phyloP scores from a whole-genome alignment of 2,113 vertebrate genomes.

The Nycticebus coucang region DNA sequence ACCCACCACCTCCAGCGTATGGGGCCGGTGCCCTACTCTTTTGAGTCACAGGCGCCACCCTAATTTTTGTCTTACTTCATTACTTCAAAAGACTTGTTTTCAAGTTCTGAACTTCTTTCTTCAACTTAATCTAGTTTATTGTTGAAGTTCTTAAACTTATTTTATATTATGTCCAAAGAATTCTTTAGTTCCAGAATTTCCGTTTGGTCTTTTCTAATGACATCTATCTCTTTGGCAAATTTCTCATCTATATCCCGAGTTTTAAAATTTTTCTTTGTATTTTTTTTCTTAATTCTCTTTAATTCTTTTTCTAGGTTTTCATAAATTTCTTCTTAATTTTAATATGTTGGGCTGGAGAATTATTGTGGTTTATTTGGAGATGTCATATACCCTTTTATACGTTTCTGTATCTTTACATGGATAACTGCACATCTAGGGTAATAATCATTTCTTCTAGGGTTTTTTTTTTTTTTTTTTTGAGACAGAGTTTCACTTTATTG shows the following conservation, averaged over 20 bases:
- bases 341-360: neutral
- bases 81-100: too few species aligned
- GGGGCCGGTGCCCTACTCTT: too few species aligned
- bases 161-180: neutral
- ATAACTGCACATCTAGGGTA: neutral
- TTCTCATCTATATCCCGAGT: neutral
- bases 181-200: neutral
- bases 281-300: neutral
- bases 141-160: neutral
- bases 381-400: neutral
- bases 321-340: neutral
- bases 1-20: too few species aligned
- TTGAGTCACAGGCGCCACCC: too few species aligned
- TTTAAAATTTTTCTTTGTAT: neutral
- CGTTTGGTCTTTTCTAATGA: neutral
- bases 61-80: too few species aligned
- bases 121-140: neutral
- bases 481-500: too few species aligned
- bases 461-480: too few species aligned
- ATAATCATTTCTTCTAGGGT: neutral
- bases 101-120: neutral
- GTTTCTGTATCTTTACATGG: neutral
- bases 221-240: neutral
- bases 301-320: neutral
- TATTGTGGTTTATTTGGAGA: neutral